Conservation (phyloP, 2,113 vertebrate species). For the Dascyllus trimaculatus region DNA sequence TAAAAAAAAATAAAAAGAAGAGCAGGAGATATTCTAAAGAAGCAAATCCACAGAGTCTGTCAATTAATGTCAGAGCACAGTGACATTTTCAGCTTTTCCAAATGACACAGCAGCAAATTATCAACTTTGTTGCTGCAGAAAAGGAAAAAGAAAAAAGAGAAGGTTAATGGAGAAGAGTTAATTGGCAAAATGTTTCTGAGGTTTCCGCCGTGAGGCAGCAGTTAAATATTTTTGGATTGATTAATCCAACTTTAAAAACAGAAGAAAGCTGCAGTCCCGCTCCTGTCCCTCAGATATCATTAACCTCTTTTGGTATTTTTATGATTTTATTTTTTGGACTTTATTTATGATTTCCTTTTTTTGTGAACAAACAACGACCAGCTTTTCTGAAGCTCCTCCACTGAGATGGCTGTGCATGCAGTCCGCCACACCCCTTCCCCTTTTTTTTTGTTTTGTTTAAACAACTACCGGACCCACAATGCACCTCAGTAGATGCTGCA, state of each 20-base stretch:
- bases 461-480: slow-evolving; percentile 89
- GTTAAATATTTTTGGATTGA: slow-evolving; percentile 7
- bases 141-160: no score
- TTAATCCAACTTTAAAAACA: slow-evolving; percentile 28
- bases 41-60: slow-evolving; percentile 2
- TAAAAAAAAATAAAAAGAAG: not conserved
- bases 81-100: not conserved
- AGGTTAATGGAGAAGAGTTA: no score
- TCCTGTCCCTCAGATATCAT: slow-evolving; percentile 37
- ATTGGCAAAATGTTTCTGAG: not conserved
- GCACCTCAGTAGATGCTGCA: slow-evolving; percentile 86
- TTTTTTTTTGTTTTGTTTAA: slow-evolving; percentile 59
- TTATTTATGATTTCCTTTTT: slow-evolving; percentile 25
- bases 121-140: not conserved
- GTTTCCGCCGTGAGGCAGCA: not conserved
- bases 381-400: slow-evolving; percentile 70
- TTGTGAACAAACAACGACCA: slow-evolving; percentile 57
- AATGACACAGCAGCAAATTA: not conserved
- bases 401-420: slow-evolving; percentile 92
- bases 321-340: slow-evolving; percentile 21
- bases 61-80: slow-evolving; percentile 26
- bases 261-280: slow-evolving; percentile 53
- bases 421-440: slow-evolving; percentile 36
- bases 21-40: not conserved
- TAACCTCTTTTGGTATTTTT: slow-evolving; percentile 65